phyloP scores from a whole-genome alignment of 2,797 vertebrate genomes.

The Labroides dimidiatus region DNA sequence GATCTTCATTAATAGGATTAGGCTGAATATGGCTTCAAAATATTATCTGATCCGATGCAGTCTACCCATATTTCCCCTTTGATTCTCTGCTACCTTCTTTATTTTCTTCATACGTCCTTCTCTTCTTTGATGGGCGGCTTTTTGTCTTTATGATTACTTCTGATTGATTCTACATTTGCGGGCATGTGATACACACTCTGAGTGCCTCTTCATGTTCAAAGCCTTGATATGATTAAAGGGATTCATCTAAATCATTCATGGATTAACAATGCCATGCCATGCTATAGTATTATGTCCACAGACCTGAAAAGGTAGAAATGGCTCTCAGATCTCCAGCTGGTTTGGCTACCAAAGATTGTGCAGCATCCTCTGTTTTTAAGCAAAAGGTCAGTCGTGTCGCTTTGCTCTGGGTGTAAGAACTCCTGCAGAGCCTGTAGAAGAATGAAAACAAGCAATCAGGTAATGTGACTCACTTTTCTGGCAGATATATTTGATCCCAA shows the following conservation, averaged over 20 bases:
- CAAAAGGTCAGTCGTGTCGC: neutral
- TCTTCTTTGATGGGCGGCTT: too few relatives aligned
- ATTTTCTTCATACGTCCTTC: too few relatives aligned
- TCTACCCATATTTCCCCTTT: slow-evolving; percentile 8
- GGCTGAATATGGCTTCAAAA: fast-evolving
- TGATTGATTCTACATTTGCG: too few relatives aligned
- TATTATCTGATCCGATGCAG: neutral
- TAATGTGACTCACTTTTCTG: slow-evolving; percentile 30
- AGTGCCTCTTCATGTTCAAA: slow-evolving; percentile 5
- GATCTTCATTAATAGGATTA: neutral
- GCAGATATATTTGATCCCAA: slow-evolving; percentile 16
- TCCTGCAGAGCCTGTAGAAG: slow-evolving; percentile 1
- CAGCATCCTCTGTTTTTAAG: too few relatives aligned
- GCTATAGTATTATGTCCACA: neutral
- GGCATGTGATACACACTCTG: neutral
- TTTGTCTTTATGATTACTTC: neutral
- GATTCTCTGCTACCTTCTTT: neutral
- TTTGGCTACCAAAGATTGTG: too few relatives aligned
- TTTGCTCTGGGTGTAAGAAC: neutral
- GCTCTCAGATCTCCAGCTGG: too few relatives aligned
- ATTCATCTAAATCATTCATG: neutral
- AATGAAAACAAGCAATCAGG: slow-evolving; percentile 15
- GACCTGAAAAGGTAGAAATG: too few relatives aligned
- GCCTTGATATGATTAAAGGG: slow-evolving; percentile 23
- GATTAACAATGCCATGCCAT: too few relatives aligned